Conservation (phyloP, 2,888 invertebrate species). For the Tortricodes alternella region DNA sequence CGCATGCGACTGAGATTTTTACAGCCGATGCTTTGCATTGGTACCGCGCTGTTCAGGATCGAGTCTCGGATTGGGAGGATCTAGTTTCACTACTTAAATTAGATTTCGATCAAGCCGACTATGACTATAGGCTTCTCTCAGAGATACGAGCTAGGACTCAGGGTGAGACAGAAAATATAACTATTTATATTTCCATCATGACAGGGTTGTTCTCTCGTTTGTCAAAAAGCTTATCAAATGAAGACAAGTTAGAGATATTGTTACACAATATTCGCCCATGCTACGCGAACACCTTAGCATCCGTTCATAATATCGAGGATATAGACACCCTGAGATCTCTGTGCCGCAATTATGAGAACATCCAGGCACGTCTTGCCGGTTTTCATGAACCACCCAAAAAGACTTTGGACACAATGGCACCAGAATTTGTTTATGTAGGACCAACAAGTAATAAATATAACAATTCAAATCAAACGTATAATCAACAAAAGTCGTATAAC, state of each 20-base stretch:
- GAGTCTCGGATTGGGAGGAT: not conserved
- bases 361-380: not conserved
- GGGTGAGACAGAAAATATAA: slow-evolving; percentile 32
- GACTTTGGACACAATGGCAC: not conserved
- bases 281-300: not conserved
- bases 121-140: slow-evolving; percentile 13
- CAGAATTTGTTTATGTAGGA: not conserved
- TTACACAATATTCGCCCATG: slow-evolving; percentile 4
- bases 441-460: not conserved
- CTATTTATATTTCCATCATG: slow-evolving; percentile 33
- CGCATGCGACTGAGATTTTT: not conserved
- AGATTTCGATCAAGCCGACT: slow-evolving; percentile 1
- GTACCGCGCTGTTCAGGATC: not conserved
- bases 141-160: slow-evolving; percentile 35
- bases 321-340: not conserved
- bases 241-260: slow-evolving; percentile 8
- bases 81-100: not conserved
- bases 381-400: not conserved
- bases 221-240: not conserved
- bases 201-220: slow-evolving; percentile 28
- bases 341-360: not conserved
- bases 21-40: slow-evolving; percentile 8
- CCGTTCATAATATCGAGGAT: not conserved
- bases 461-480: too few species aligned
- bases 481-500: not conserved